Evolutionary conservation across 2,888 invertebrate species (phyloP).

Genomic region (Osmoderma eremita): DNA sequence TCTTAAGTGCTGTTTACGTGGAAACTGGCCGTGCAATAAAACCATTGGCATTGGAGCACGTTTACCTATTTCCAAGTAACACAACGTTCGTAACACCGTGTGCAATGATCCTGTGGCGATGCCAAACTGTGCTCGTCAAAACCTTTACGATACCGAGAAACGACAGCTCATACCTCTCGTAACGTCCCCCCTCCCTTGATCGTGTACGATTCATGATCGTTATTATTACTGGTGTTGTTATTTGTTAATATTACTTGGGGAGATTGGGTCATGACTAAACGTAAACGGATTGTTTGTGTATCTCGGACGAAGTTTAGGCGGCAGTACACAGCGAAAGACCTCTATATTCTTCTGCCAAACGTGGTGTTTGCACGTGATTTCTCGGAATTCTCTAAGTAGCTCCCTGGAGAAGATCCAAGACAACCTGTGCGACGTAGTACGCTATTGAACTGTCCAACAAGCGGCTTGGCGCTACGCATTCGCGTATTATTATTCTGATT

Average conservation of each 20-base stretch:
- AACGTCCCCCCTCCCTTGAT: no score
- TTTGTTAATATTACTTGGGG: neutral
- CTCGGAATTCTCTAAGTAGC: slow-evolving; percentile 35
- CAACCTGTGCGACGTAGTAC: slow-evolving; percentile 36
- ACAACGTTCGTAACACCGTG: neutral
- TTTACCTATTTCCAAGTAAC: neutral
- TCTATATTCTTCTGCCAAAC: slow-evolving; percentile 11
- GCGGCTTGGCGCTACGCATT: slow-evolving; percentile 1
- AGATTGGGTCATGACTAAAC: slow-evolving; percentile 9
- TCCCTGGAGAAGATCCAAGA: slow-evolving; percentile 35
- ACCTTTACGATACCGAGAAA: no score
- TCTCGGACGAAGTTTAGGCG: neutral
- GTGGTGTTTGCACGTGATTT: slow-evolving; percentile 36
- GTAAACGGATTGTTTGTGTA: slow-evolving; percentile 8
- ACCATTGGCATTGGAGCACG: slow-evolving; percentile 1
- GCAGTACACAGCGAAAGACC: neutral
- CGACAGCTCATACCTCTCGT: no score
- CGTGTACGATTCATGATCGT: neutral
- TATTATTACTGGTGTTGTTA: slow-evolving; percentile 3
- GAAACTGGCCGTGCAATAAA: neutral
- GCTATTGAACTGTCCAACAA: neutral
- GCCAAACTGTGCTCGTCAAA: neutral
- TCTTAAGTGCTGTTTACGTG: slow-evolving; percentile 1
- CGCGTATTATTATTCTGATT: neutral
- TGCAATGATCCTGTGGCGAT: slow-evolving; percentile 2